Evolutionary conservation across 2,888 invertebrate species (phyloP), one percentile per base, ranked within the genome.

Genomic region (Ormyrus thymus): DNA sequence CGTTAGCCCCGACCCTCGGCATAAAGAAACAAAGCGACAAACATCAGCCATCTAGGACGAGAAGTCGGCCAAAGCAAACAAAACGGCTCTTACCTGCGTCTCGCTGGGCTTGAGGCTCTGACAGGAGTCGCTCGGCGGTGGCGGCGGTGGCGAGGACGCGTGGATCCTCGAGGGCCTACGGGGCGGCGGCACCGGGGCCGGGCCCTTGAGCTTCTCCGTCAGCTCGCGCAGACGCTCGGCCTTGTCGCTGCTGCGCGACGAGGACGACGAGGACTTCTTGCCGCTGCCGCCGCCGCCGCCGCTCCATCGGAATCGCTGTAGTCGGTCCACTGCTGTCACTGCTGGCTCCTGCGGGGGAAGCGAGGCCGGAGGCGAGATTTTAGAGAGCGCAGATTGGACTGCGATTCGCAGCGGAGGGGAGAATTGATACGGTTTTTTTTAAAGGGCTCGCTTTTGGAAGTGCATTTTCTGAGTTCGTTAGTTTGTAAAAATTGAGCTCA

Each of bases 281-380:
- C 82, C 78, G 45, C 81, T 81, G 84, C 88, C 88, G 84, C 88
- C 88, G 83, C 88, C 87, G 85, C 88, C 88, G 85, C 89, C 88
- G 86, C 89, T 87, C 89, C 89, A 88, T 84, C 95, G 94, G 90
- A 94, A 93, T 91, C 94, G 95, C 89, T 95, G 95, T 91, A 95
- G 92, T 86, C 95, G 95, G 92, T 96, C 96, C 94, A 95, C 94
- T 90, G 94, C 94, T 93, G 94, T 93, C 91, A 88, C 88, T 80
- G 87, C 86, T 84, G 88, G 88, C 86, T 86, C 89, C 90, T 87
- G 13, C 8, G 51, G 9, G 56, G 45, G 29, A 29, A 29, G 29
- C 29, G 29, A 29, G 29, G 29, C 29, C 29, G 29, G 29, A 29
- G 29, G 29, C 1, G 1, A 29, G 29, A 29, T 29, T 29, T 29